Percentiles rank a stretch among this genome's conserved stretches.
phyloP scores from a whole-genome alignment of 2,797 vertebrate species.

The Neosalanx taihuensis region DNA sequence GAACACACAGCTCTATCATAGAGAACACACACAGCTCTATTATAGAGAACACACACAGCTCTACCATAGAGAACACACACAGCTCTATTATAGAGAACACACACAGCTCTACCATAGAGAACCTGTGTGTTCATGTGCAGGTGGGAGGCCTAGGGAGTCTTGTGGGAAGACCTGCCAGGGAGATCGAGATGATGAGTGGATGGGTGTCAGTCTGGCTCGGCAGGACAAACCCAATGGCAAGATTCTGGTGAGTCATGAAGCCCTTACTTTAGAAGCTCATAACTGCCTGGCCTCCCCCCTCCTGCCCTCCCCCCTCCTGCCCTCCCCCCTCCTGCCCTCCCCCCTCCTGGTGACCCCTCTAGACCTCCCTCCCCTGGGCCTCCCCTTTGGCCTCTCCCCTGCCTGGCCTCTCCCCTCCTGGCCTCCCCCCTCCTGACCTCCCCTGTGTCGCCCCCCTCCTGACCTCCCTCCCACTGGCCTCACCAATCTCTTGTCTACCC shows the following conservation, averaged over 20 bases:
- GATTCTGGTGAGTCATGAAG: slow-evolving; percentile 82
- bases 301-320: not conserved
- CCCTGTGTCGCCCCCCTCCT: no score
- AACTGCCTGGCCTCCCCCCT: slow-evolving; percentile 29
- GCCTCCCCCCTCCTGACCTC: slow-evolving; percentile 19
- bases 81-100: no score
- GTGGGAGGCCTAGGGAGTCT: slow-evolving; percentile 78
- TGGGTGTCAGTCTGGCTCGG: slow-evolving; percentile 95
- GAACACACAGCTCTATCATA: no score
- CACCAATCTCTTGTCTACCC: no score
- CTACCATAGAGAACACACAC: no score
- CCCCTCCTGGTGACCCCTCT: no score
- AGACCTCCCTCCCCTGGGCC: no score
- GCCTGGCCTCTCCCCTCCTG: slow-evolving; percentile 31
- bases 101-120: not conserved
- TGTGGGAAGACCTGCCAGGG: slow-evolving; percentile 97
- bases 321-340: slow-evolving; percentile 38
- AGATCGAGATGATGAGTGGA: slow-evolving; percentile 94
- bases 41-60: no score
- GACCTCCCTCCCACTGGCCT: no score
- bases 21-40: no score
- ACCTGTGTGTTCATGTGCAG: slow-evolving; percentile 58
- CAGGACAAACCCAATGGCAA: slow-evolving; percentile 84
- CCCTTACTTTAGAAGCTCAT: not conserved
- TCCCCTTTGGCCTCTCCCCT: no score